Base-by-base conservation (phyloP, 23 tunicate species). In the Styela clava region DNA sequence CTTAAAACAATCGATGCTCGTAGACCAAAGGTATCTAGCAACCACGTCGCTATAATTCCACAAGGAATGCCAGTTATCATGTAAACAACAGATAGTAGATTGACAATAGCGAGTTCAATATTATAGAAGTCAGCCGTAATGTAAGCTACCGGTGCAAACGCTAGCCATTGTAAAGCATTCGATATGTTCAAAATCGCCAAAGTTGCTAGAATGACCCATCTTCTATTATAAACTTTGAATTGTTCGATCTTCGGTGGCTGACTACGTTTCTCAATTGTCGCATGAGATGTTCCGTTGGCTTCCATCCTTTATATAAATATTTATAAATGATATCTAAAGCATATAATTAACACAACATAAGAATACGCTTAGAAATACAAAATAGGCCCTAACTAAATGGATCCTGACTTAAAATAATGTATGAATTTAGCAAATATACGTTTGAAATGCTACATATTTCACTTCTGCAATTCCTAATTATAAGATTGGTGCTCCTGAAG, bases 1-100 rank as follows among this genome's bases (percentile, higher is more conserved):
- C 97, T 78, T 28, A 87, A 32, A 24, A 92, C 83, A 28, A 92
- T 68, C 1, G 97, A 92, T 26, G 79, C 52, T 18, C 92, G 64
- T 23, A 92, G 84, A 18, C 97, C 97, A 56, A 92, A 31, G 1
- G 88, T 44, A 68, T 92, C 97, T 16, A 92, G 65, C 0, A 92
- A 70, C 97, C 97, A 92, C 3, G 97, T 92, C 16, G 97, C 97
- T 16, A 83, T 71, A 21, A 92, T 79, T 12, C 97, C 97, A 67
- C 97, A 92, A 51, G 97, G 97, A 18, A 92, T 92, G 12, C 97
- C 97, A 79, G 91, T 87, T 22, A 92, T 87, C 97, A 92, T 92
- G 52, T 87, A 92, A 25, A 92, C 86, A 26, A 92, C 85, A 16
- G 92, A 87, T 25, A 92, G 74, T 74, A 74, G 73, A 74, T 92